phyloP scores from a whole-genome alignment of 1,140 invertebrate genomes.

The Belonocnema kinseyi region DNA sequence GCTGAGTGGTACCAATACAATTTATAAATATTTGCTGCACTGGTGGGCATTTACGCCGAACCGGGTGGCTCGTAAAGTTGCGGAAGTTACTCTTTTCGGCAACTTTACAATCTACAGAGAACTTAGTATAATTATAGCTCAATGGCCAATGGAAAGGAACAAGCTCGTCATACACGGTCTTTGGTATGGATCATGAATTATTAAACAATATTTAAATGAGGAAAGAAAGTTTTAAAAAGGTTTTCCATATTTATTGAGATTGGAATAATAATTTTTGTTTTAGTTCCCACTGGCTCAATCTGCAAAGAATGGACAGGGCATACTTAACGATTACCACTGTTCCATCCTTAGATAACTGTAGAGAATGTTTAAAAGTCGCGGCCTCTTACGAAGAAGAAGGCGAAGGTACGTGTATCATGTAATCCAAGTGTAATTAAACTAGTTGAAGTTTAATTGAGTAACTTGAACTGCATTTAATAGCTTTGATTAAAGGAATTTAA shows the following conservation, averaged over 20 bases:
- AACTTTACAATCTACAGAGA: slow-evolving; percentile 80
- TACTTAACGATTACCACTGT: slow-evolving; percentile 77
- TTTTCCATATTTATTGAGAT: neutral
- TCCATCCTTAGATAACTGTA: slow-evolving; percentile 80
- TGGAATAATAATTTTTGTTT: slow-evolving; percentile 48
- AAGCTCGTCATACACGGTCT: slow-evolving; percentile 82
- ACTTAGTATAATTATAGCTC: slow-evolving; percentile 81
- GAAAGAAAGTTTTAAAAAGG: neutral
- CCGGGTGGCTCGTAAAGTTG: slow-evolving; percentile 79
- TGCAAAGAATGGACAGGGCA: slow-evolving; percentile 75
- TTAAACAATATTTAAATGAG: slow-evolving; percentile 1
- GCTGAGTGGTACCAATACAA: slow-evolving; percentile 71
- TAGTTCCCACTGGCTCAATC: slow-evolving; percentile 59
- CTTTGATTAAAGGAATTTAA: too few relatives aligned
- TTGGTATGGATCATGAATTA: slow-evolving; percentile 70
- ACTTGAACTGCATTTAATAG: too few relatives aligned
- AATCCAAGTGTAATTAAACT: neutral
- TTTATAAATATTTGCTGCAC: slow-evolving; percentile 80
- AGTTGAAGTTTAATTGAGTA: too few relatives aligned
- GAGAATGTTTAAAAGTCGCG: slow-evolving; percentile 78
- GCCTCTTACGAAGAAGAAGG: slow-evolving; percentile 79
- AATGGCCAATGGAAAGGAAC: slow-evolving; percentile 82
- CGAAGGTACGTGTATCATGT: neutral
- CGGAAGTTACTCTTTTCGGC: slow-evolving; percentile 82
- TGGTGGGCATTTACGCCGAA: slow-evolving; percentile 84